phyloP scores from a whole-genome alignment of 2,797 vertebrate species.

The Capromys pilorides region DNA sequence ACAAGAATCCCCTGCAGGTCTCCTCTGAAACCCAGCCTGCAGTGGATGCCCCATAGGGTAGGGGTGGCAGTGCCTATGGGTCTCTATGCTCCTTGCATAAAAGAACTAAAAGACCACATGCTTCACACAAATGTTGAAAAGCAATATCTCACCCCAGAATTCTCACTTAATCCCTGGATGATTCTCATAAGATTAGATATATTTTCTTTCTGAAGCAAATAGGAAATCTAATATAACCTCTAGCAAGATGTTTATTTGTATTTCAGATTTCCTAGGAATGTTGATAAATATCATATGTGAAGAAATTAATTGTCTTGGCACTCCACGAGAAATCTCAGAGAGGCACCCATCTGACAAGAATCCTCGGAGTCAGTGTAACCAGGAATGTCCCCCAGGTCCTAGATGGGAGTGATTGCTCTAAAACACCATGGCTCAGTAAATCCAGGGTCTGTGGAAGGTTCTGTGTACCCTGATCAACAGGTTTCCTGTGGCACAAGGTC shows the following conservation, averaged over 20 bases:
- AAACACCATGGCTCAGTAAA: background rate
- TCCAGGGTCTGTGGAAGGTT: background rate
- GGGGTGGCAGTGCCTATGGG: background rate
- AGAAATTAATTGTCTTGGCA: background rate
- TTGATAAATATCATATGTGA: constrained; percentile 5
- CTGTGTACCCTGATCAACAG: background rate
- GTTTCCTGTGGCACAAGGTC: background rate
- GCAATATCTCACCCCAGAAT: background rate
- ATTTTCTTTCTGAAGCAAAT: constrained; percentile 20
- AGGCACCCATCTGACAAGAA: background rate
- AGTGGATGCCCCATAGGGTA: background rate
- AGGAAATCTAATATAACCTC: constrained; percentile 23
- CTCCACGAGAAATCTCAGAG: background rate
- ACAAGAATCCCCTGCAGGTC: background rate
- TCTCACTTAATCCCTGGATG: background rate
- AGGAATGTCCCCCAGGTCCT: background rate
- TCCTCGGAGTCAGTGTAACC: background rate
- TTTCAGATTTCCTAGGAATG: background rate
- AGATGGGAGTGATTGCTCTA: background rate
- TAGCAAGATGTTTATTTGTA: background rate
- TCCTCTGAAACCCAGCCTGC: background rate
- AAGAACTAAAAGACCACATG: background rate
- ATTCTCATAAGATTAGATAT: background rate
- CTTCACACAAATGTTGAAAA: constrained; percentile 11
- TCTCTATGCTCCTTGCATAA: background rate